phyloP scores from a whole-genome alignment of 2,797 vertebrate species.

The Gorsachius magnificus region DNA sequence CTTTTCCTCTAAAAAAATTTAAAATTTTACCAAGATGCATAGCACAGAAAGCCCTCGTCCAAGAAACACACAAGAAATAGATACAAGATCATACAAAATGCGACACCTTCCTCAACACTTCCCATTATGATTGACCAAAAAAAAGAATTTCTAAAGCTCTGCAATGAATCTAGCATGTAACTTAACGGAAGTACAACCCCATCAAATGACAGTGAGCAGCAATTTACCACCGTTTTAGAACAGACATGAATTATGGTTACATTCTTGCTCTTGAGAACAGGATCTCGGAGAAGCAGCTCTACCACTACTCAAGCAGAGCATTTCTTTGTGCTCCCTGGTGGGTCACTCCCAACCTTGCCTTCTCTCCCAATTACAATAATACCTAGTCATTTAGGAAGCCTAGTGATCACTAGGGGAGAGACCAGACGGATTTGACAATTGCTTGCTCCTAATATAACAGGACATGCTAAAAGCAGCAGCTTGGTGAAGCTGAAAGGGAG shows the following conservation, averaged over 20 bases:
- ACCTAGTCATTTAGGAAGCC: background rate
- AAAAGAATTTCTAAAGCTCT: background rate
- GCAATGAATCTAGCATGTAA: background rate
- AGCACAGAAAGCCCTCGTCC: background rate
- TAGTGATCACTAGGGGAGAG: background rate
- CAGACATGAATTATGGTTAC: background rate
- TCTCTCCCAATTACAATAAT: background rate
- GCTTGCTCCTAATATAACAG: background rate
- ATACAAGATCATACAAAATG: background rate
- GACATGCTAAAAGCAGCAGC: background rate
- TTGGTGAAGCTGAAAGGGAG: background rate
- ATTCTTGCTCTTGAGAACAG: background rate
- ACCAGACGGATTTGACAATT: background rate
- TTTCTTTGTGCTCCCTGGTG: background rate
- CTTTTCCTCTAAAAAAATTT: background rate
- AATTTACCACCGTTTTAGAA: background rate
- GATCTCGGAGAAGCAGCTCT: background rate
- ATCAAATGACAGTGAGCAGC: background rate
- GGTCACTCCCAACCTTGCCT: background rate
- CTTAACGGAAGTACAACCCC: background rate
- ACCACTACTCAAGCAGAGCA: background rate
- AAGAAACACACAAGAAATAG: background rate
- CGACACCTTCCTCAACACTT: background rate
- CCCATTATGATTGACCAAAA: background rate
- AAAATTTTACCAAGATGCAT: background rate